Conservation (phyloP, 2,888 invertebrate genomes). For the Pseudanteris insignis region DNA sequence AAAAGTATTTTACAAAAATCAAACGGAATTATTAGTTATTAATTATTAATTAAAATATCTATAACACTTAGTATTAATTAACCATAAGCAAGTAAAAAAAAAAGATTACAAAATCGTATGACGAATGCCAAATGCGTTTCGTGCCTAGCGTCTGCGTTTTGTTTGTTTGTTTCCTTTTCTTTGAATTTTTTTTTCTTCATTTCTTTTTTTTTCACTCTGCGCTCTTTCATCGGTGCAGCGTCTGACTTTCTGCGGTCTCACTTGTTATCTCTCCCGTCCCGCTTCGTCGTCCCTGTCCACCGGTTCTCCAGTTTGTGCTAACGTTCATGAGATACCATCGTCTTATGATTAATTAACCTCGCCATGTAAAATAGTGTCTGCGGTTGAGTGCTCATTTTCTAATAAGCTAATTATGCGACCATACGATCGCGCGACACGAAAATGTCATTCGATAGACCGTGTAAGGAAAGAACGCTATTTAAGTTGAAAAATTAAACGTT, state of each 20-base stretch:
- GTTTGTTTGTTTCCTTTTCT: too few species aligned
- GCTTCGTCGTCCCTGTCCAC: background rate
- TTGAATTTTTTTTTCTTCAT: too few species aligned
- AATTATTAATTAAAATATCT: too few species aligned
- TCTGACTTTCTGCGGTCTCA: constrained; percentile 13
- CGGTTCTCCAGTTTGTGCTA: constrained; percentile 13
- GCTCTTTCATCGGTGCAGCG: background rate
- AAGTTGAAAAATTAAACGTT: too few species aligned
- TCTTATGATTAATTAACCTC: constrained; percentile 40
- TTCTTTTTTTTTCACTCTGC: too few species aligned
- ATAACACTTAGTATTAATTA: too few species aligned
- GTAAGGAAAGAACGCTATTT: background rate
- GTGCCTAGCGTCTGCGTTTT: too few species aligned
- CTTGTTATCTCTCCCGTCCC: constrained; percentile 20
- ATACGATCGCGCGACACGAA: constrained; percentile 15
- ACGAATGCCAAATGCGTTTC: too few species aligned
- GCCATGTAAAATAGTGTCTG: constrained; percentile 23
- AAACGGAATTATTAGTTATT: too few species aligned
- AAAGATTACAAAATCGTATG: too few species aligned
- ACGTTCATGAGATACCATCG: constrained; percentile 31
- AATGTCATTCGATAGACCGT: constrained; percentile 8
- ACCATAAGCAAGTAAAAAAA: too few species aligned
- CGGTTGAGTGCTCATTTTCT: constrained; percentile 28
- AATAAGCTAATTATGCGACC: constrained; percentile 27
- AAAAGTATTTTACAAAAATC: too few species aligned